Base-by-base conservation (phyloP, 2,888 invertebrate species). In the Arctia plantaginis region DNA sequence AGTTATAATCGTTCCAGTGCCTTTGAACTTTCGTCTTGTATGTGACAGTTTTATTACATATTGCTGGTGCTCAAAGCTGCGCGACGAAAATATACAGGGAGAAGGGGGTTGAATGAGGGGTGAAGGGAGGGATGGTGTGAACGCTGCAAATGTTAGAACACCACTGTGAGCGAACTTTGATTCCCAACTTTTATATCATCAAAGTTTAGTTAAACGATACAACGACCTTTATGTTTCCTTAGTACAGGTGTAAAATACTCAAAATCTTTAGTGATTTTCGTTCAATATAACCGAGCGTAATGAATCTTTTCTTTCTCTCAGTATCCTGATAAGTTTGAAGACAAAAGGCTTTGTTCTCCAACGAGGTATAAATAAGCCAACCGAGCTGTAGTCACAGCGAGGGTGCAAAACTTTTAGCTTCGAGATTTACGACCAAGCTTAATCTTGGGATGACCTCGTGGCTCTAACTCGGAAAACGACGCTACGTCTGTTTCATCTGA, bases 41-140 rank as follows among this genome's bases (percentile, higher is more conserved):
- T 79, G 81, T 85, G 86, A 85, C 90, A 85, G 81, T 82, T 86
- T 85, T 86, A 87, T 87, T 86, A 82, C 83, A 80, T 80, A 78
- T 76, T 69, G 69, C 74, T 69, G 65, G 62, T 65, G 62, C 74
- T 70, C 33, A 33, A 51, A 69, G 66, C 47, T 67, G 64, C 35
- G 66, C 51, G 72, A 39, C 64, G 59, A 18, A 62, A 67, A 66
- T 73, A 69, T 41, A 66, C 66, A 47, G 51, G 47, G 44, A n/a
- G 47, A 69, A 23, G 47, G 47, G 66, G 30, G 59, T 13, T 20
- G 30, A 8, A 23, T 8, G 15, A 13, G 59, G 35, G 47, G 35
- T 18, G 39, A 65, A 66, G 35, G 44, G 12, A 10, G 73, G 62
- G 27, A 65, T 59, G 33, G 39, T 30, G 41, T 59, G 66, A 65